Evolutionary conservation across 2,888 invertebrate species (phyloP), one percentile per base, ranked within the genome.

Genomic region (Pherbina coryleti): DNA sequence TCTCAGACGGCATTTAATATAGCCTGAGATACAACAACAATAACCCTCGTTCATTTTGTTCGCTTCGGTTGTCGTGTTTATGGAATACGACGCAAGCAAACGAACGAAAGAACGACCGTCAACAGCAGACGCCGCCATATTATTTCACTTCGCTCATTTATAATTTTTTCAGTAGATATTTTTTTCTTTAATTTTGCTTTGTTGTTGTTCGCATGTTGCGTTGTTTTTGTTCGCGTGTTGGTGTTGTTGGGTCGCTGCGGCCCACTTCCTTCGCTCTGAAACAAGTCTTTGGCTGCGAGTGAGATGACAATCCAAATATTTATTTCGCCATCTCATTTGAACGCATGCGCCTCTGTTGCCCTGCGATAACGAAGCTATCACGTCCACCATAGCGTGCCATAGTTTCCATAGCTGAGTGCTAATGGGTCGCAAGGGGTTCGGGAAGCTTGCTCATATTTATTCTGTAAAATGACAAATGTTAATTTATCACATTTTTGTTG

Each of bases 321-420:
- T 69, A 64, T 34, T 70, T 71, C 78, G 79, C 79, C 78, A 71
- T 79, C 79, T 79, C 79, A 64, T 80, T 80, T 78, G 72, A 77
- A 76, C 79, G 81, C 81, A 76, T 78, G 81, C 79, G 81, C 72
- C n/a, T 44, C 11, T 62, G 25, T 44, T 11, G 17, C 49, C 22
- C n/a, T 19, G 44, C 49, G 44, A 28, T 60, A 28, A 60, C 57
- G 57, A 22, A 60, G 57, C n/a, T 60, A 37, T 37, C 37, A 37
- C 14, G 44, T 11, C 44, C 44, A 44, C 14, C 44, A 44, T 44
- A 44, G 11, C 44, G 44, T 44, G 1, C 44, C 44, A 44, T 44
- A 44, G 44, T 11, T 44, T 44, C 11, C 44, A 44, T 44, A 44
- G 44, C 7, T 11, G 2, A 44, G 44, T 44, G 14, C 14, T 44